Evolutionary conservation across 2,797 vertebrate species (phyloP).

Genomic region (Steatocranus sp.): DNA sequence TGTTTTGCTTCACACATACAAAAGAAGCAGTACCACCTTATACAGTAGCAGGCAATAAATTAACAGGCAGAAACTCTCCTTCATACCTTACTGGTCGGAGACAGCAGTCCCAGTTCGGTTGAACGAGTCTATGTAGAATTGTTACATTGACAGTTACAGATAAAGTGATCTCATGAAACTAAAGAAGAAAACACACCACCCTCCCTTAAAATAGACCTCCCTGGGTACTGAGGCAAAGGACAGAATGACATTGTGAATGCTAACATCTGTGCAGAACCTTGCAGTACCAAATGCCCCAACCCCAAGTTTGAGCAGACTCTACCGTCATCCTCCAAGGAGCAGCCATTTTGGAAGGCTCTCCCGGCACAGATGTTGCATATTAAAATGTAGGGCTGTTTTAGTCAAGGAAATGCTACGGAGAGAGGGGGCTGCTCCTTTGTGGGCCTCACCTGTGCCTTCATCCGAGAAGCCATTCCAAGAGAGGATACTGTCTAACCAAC

Average conservation of each 20-base stretch:
- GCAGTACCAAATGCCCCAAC: conserved; percentile 77
- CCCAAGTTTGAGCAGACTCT: conserved; percentile 80
- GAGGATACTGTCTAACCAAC: conserved; percentile 78
- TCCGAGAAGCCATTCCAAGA: conserved; percentile 80
- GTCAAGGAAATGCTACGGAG: conserved; percentile 62
- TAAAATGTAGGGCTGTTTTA: conserved; percentile 81
- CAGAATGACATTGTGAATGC: conserved; percentile 81
- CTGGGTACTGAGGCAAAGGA: conserved; percentile 75
- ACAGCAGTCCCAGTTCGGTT: conserved; percentile 30
- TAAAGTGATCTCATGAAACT: conserved; percentile 69
- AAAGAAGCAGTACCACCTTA: neutral
- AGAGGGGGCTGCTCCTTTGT: conserved; percentile 65
- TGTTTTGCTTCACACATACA: neutral
- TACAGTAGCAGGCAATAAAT: conserved; percentile 2
- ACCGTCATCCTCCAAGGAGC: conserved; percentile 82
- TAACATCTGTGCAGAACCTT: conserved; percentile 84
- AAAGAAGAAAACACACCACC: conserved; percentile 67
- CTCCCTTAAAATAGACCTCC: conserved; percentile 77
- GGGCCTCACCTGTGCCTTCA: conserved; percentile 84
- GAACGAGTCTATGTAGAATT: conserved; percentile 47
- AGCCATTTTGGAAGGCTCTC: conserved; percentile 84
- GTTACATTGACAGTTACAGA: conserved; percentile 63
- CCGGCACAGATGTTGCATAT: conserved; percentile 86
- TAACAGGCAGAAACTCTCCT: conserved; percentile 36
- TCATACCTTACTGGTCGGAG: conserved; percentile 54